Evolutionary conservation across 1,140 invertebrate genomes (phyloP).

Genomic region (Nasonia longicornis): DNA sequence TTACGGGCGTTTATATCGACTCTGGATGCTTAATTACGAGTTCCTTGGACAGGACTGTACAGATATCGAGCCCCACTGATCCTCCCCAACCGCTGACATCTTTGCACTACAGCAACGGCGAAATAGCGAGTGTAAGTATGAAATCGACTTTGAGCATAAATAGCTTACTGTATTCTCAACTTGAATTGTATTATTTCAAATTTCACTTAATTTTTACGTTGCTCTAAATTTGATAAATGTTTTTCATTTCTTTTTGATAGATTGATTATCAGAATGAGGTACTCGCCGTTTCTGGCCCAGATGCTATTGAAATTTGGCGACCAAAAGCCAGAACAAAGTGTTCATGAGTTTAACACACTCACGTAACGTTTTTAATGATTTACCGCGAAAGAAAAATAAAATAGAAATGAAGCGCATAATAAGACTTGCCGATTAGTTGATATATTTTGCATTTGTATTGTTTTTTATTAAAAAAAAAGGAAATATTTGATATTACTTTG

Average conservation of each 20-base stretch:
- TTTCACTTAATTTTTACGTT: constrained; percentile 30
- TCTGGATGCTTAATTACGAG: constrained; percentile 61
- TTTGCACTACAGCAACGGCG: constrained; percentile 55
- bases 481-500: constrained; percentile 31
- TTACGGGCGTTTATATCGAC: constrained; percentile 58
- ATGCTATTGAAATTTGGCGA: constrained; percentile 60
- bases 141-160: constrained; percentile 8
- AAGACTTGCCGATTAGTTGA: constrained; percentile 39
- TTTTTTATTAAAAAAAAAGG: constrained; percentile 36
- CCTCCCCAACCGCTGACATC: constrained; percentile 55
- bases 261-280: constrained; percentile 61
- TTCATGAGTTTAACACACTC: constrained; percentile 32
- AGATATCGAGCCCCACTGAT: constrained; percentile 62
- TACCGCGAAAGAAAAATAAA: constrained; percentile 26
- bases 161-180: constrained; percentile 28
- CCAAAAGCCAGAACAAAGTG: constrained; percentile 49
- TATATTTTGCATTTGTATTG: constrained; percentile 43
- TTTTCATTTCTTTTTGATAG: constrained; percentile 49
- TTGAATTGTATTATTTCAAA: not conserved
- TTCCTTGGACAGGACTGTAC: constrained; percentile 61
- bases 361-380: constrained; percentile 42
- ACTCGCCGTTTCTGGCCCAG: constrained; percentile 59
- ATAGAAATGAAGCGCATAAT: constrained; percentile 24
- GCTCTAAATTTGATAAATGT: constrained; percentile 16
- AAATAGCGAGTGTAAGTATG: constrained; percentile 60